Evolutionary conservation across 2,113 vertebrate species (phyloP).

Genomic region (Hiodon tergisus): DNA sequence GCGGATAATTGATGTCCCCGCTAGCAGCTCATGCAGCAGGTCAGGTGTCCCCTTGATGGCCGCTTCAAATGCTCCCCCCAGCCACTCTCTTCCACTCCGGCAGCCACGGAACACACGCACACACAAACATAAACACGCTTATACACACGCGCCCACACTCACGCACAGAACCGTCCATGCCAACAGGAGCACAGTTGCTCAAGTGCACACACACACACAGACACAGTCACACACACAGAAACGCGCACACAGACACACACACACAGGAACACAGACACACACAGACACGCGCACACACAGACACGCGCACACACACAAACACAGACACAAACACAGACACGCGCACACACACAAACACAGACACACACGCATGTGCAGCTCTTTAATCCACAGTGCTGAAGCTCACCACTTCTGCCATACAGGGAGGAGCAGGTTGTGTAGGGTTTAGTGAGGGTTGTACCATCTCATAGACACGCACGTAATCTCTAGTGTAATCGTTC

Average conservation of each 20-base stretch:
- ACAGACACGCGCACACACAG: too few species aligned
- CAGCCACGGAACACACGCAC: background rate
- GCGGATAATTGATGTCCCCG: constrained; percentile 28
- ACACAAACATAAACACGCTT: background rate
- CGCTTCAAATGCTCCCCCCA: constrained; percentile 2
- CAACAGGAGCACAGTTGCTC: background rate
- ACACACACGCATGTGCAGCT: background rate
- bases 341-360: background rate
- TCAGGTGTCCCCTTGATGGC: constrained; percentile 27
- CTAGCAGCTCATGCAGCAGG: constrained; percentile 25
- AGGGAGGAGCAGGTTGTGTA: background rate
- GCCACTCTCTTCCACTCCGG: background rate
- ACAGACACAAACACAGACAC: background rate
- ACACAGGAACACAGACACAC: too few species aligned
- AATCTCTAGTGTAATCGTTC: constrained; percentile 71
- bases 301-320: too few species aligned
- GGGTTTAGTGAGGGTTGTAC: background rate
- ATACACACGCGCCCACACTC: background rate
- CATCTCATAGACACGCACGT: constrained; percentile 44
- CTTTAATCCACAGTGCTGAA: too few species aligned
- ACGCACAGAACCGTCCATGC: background rate
- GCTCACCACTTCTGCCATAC: constrained; percentile 46
- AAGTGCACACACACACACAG: background rate
- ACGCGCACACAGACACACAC: background rate
- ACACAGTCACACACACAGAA: background rate